Conservation (phyloP, 2,888 invertebrate genomes). For the Ctena decussata region DNA sequence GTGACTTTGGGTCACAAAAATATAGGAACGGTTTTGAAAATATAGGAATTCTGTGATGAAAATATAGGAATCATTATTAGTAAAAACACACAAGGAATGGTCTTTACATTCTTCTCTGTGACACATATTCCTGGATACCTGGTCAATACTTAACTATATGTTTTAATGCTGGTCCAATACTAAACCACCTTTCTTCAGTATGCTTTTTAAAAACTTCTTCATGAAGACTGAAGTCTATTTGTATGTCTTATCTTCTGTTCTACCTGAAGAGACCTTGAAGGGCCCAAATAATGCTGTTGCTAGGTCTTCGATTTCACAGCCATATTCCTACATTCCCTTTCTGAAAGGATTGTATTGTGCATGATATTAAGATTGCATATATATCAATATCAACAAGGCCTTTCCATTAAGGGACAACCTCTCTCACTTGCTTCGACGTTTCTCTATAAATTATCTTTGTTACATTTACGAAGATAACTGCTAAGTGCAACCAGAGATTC, state of each 20-base stretch:
- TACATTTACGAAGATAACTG: conserved; percentile 36
- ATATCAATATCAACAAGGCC: conserved; percentile 24
- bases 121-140: too few species aligned
- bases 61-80: too few species aligned
- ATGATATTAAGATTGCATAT: conserved; percentile 38
- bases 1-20: too few species aligned
- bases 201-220: neutral
- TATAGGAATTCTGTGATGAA: too few species aligned
- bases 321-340: neutral
- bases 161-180: too few species aligned
- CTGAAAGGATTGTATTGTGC: conserved; percentile 28
- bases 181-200: neutral
- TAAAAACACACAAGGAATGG: too few species aligned
- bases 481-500: conserved; percentile 31
- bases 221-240: conserved; percentile 17
- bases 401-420: neutral
- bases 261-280: neutral
- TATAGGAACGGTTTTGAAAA: too few species aligned
- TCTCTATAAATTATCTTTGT: conserved; percentile 38
- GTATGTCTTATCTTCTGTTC: conserved; percentile 4
- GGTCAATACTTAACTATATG: too few species aligned
- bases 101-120: too few species aligned
- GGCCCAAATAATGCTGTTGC: neutral
- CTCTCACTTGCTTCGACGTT: conserved; percentile 25
- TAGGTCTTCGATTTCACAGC: neutral